Percentiles rank a stretch among this genome's conserved stretches.
These are phyloP conservation scores for Boloria euphrosyne DNA, from an alignment of 2,888 invertebrate species.

Conservation along the genomic window DNA sequence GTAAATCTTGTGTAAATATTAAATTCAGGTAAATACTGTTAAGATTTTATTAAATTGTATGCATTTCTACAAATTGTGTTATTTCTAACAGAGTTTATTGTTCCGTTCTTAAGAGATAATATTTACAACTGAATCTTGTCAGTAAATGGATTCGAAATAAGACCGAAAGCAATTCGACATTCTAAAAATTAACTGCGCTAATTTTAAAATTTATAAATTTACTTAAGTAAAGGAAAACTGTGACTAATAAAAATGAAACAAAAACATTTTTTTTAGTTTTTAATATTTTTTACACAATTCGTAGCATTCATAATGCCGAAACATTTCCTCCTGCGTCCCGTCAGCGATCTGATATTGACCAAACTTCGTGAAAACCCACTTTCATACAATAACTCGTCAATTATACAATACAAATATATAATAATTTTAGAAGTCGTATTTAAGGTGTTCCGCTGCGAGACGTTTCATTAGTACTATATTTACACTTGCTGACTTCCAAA, in stretches of 20 bases:
- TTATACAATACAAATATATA: slow-evolving; percentile 75
- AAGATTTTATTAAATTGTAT: no score
- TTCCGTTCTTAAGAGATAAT: no score
- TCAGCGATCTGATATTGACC: slow-evolving; percentile 61
- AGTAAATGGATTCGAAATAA: no score
- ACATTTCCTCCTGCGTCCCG: slow-evolving; percentile 64
- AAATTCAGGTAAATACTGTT: no score
- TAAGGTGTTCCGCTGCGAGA: slow-evolving; percentile 67
- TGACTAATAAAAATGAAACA: slow-evolving; percentile 62
- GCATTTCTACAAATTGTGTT: no score
- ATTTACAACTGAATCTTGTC: no score
- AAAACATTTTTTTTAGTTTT: slow-evolving; percentile 74
- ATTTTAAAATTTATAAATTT: slow-evolving; percentile 5
- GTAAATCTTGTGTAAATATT: no score
- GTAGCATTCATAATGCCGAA: slow-evolving; percentile 84
- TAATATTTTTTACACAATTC: slow-evolving; percentile 84
- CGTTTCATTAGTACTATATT: slow-evolving; percentile 73
- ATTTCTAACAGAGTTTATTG: no score
- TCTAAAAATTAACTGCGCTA: not conserved
- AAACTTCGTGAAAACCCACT: slow-evolving; percentile 48
- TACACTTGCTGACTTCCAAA: slow-evolving; percentile 77
- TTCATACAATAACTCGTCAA: slow-evolving; percentile 27
- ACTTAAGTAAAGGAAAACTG: slow-evolving; percentile 1
- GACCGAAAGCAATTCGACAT: no score
- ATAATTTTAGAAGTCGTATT: slow-evolving; percentile 38